Base-by-base conservation (phyloP, 2,113 vertebrate species). In the Prunella fulvescens region DNA sequence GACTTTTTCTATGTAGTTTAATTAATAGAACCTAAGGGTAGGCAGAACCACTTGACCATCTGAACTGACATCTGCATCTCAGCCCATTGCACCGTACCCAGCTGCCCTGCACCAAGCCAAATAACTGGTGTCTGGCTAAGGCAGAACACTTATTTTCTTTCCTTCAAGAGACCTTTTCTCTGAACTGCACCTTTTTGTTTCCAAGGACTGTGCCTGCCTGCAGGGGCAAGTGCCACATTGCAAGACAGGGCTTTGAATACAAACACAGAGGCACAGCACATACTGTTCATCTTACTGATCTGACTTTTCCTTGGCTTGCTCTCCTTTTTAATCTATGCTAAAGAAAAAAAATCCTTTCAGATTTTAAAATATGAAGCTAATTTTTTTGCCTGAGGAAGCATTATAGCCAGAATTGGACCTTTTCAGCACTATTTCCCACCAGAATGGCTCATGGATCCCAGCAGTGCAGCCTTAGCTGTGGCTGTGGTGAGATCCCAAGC, bases 171-270 rank as follows among this genome's bases (percentile, higher is more conserved):
- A 95, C 88, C 90, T 96, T 94, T 95, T 85, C 93, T 94, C 88
- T 37, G 90, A 94, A 90, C 90, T 86, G 85, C 74, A 94, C 92
- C 92, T 96, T 95, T 94, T 69, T 88, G 76, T 90, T 96, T 93
- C 90, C 77, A 64, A 92, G 90, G 85, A 92, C 82, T 71, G 35
- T 44, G 71, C 10, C 61, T 95, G 95, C 94, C 94, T 96, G 90
- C 92, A 94, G 94, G 91, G 87, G 74, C 50, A 88, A 92, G 74
- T 72, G 58, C 91, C 92, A 90, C n/a, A 9, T 13, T 37, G 71
- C 56, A 74, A 91, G 93, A 58, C 79, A 86, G 33, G 48, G 81
- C 90, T 94, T 77, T 73, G 85, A 92, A 88, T 11, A 81, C 84
- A 88, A 90, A 64, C 64, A 40, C 78, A 62, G 48, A 85, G 64